Conservation (phyloP, 1,140 invertebrate species). For the Maconellicoccus hirsutus region DNA sequence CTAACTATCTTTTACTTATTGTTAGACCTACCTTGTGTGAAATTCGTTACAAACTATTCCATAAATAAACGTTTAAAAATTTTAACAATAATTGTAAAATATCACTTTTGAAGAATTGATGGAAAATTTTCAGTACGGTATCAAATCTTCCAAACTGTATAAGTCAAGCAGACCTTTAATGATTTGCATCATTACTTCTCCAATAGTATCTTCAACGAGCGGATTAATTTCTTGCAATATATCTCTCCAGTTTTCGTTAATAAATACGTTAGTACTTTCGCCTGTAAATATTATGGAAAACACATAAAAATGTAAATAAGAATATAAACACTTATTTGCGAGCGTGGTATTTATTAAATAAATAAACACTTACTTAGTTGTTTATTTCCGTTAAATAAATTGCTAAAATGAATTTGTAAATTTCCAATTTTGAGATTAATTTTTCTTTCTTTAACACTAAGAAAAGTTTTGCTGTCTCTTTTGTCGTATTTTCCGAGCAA, state of each 20-base stretch:
- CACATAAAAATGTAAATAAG: too few relatives aligned
- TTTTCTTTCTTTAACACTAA: slow-evolving; percentile 26
- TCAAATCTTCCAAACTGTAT: slow-evolving; percentile 24
- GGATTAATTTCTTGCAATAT: slow-evolving; percentile 50
- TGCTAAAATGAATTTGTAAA: slow-evolving; percentile 28
- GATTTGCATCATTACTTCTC: slow-evolving; percentile 20
- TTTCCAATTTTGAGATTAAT: slow-evolving; percentile 26
- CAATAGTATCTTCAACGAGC: slow-evolving; percentile 44
- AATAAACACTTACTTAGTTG: slow-evolving; percentile 29
- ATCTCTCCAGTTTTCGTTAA: slow-evolving; percentile 52
- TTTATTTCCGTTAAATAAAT: slow-evolving; percentile 30
- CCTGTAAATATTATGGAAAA: slow-evolving; percentile 29
- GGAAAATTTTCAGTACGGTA: neutral
- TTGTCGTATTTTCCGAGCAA: slow-evolving; percentile 23
- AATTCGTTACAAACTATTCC: too few relatives aligned
- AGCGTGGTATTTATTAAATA: too few relatives aligned
- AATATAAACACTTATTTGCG: too few relatives aligned
- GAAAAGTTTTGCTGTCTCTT: slow-evolving; percentile 25
- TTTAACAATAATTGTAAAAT: too few relatives aligned
- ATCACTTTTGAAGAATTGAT: too few relatives aligned
- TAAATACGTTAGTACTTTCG: slow-evolving; percentile 40
- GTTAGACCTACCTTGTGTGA: too few relatives aligned
- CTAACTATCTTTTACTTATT: too few relatives aligned
- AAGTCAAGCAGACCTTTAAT: slow-evolving; percentile 23
- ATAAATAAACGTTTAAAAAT: too few relatives aligned